These are phyloP conservation scores for Sciurus vulgaris DNA, from an alignment of 2,797 vertebrate genomes.

Conservation along the genomic window DNA sequence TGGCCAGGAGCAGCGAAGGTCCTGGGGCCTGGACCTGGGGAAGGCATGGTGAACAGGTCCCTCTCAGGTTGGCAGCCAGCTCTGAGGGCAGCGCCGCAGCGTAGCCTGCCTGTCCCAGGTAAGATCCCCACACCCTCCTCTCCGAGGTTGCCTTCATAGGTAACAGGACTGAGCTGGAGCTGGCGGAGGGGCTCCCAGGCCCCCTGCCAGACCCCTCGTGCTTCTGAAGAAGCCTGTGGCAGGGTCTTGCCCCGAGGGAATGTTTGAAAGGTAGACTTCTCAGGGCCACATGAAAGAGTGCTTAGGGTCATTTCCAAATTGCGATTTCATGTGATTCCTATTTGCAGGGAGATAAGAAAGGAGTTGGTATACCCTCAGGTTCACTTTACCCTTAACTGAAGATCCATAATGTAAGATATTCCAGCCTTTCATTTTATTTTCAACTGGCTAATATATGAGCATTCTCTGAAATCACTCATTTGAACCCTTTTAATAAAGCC, in stretches of 20 bases:
- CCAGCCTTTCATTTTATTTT: background rate
- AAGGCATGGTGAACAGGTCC: too few species aligned
- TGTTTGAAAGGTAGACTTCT: background rate
- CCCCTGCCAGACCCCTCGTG: background rate
- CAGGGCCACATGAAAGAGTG: background rate
- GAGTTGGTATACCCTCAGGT: background rate
- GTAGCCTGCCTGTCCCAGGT: background rate
- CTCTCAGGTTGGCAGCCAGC: background rate
- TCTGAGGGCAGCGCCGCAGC: background rate
- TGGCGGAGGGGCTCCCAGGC: background rate
- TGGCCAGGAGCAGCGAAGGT: background rate
- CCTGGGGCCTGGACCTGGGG: background rate
- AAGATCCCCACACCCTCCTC: background rate
- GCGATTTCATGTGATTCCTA: background rate
- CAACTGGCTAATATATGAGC: background rate
- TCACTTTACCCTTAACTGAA: background rate
- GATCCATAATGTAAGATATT: background rate
- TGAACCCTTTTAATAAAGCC: background rate
- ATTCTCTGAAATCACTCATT: background rate
- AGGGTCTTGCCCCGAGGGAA: background rate
- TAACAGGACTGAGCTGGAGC: background rate
- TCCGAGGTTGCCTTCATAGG: background rate
- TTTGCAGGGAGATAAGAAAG: background rate
- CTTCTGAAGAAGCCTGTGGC: background rate
- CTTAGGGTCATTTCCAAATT: background rate